Conservation (phyloP, 2,797 vertebrate genomes). For the Molossus molossus region DNA sequence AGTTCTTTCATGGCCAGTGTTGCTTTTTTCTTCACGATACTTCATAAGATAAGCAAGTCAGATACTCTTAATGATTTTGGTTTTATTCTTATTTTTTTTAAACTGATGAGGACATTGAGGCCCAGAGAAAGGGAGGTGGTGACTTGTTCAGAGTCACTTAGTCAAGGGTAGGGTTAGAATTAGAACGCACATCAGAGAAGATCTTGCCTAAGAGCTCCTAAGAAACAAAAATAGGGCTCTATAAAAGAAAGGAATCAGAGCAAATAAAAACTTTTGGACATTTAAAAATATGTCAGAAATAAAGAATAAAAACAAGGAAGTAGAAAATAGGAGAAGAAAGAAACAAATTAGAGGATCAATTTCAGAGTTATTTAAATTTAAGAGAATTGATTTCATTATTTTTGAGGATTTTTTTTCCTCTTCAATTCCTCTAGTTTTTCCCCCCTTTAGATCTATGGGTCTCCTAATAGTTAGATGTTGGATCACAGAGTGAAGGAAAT, state of each 20-base stretch:
- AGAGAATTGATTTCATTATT: neutral
- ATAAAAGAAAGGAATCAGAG: neutral
- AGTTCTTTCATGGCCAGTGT: neutral
- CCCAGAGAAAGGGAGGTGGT: neutral
- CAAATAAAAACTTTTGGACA: neutral
- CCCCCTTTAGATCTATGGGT: neutral
- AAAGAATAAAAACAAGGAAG: conserved; percentile 41
- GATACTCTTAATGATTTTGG: neutral
- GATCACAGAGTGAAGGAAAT: neutral
- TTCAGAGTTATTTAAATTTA: conserved; percentile 51
- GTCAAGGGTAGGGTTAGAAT: conserved; percentile 7
- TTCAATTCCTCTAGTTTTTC: neutral
- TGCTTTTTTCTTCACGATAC: neutral
- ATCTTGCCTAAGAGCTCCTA: neutral
- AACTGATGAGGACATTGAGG: conserved; percentile 26
- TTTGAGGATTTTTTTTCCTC: neutral
- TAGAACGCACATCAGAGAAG: neutral
- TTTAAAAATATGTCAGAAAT: conserved; percentile 59
- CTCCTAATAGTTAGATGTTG: neutral
- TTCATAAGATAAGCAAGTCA: neutral
- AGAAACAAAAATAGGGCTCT: conserved; percentile 28
- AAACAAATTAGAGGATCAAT: conserved; percentile 22
- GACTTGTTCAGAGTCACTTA: conserved; percentile 28
- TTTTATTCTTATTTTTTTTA: neutral
- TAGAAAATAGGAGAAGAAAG: conserved; percentile 34